Conservation (phyloP, 2,888 invertebrate genomes). For the Dromius quadrimaculatus region DNA sequence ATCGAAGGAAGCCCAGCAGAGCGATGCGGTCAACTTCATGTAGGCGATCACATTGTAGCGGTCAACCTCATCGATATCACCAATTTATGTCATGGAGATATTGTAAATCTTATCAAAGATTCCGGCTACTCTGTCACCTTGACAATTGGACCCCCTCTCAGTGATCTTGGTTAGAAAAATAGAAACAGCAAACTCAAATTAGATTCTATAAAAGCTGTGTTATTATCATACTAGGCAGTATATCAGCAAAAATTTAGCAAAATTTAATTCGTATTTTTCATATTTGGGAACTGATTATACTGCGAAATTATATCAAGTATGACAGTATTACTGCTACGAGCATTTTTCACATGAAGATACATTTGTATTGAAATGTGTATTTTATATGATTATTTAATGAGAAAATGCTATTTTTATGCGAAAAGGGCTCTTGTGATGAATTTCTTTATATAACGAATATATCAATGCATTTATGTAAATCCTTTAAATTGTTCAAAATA, state of each 20-base stretch:
- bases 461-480: constrained; percentile 49
- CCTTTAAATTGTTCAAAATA: constrained; percentile 37
- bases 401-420: constrained; percentile 10
- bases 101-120: constrained; percentile 97
- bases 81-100: constrained; percentile 94
- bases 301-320: background rate
- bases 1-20: constrained; percentile 97
- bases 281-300: background rate
- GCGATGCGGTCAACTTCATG: constrained; percentile 88
- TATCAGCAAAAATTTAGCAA: constrained; percentile 12
- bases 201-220: constrained; percentile 4
- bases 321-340: constrained; percentile 8
- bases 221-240: constrained; percentile 8
- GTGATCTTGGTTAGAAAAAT: constrained; percentile 42
- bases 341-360: constrained; percentile 12
- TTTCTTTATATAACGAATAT: constrained; percentile 45
- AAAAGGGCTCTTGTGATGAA: constrained; percentile 22
- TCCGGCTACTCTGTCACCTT: constrained; percentile 92
- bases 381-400: constrained; percentile 14
- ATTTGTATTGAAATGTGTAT: constrained; percentile 15
- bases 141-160: constrained; percentile 74
- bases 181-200: constrained; percentile 20
- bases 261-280: constrained; percentile 2
- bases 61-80: constrained; percentile 94
- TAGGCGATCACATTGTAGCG: constrained; percentile 95